phyloP scores from a whole-genome alignment of 2,797 vertebrate genomes.

The Poeciliopsis paucimaculata region DNA sequence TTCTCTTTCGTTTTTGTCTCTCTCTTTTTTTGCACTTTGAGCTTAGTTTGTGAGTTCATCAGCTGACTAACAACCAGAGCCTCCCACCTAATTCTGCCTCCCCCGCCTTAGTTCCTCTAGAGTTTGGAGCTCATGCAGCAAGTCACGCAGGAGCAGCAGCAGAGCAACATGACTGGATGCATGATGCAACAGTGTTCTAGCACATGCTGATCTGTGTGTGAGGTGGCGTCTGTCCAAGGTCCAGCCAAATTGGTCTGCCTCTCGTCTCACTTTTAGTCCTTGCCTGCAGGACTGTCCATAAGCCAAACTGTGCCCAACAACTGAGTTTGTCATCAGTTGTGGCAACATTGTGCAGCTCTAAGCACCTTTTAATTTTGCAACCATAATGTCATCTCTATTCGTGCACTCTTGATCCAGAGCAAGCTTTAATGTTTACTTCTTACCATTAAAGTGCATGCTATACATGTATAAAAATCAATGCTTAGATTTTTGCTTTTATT shows the following conservation, averaged over 20 bases:
- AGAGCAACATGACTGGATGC: slow-evolving; percentile 58
- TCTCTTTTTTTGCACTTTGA: slow-evolving; percentile 59
- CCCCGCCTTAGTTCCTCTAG: slow-evolving; percentile 34
- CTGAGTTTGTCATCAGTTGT: slow-evolving; percentile 53
- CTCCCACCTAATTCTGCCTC: slow-evolving; percentile 42
- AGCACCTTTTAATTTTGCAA: neutral
- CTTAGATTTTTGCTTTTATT: neutral
- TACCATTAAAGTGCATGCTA: neutral
- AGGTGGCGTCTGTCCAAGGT: slow-evolving; percentile 73
- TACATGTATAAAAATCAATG: slow-evolving; percentile 2
- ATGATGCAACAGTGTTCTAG: slow-evolving; percentile 78
- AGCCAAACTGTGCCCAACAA: slow-evolving; percentile 21
- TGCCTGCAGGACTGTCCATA: slow-evolving; percentile 31
- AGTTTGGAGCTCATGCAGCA: slow-evolving; percentile 55
- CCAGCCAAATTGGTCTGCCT: slow-evolving; percentile 47
- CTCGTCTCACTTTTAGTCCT: slow-evolving; percentile 33
- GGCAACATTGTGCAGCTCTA: slow-evolving; percentile 9
- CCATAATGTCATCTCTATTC: slow-evolving; percentile 2
- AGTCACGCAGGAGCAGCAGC: slow-evolving; percentile 62
- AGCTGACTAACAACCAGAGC: slow-evolving; percentile 55
- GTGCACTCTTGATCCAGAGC: neutral
- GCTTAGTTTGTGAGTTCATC: slow-evolving; percentile 62
- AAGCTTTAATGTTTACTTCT: neutral
- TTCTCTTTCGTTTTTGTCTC: neutral
- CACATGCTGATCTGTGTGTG: slow-evolving; percentile 78